Evolutionary conservation across 2,797 vertebrate genomes (phyloP), one percentile per base, ranked within the genome.

Genomic region (Chelmon rostratus): DNA sequence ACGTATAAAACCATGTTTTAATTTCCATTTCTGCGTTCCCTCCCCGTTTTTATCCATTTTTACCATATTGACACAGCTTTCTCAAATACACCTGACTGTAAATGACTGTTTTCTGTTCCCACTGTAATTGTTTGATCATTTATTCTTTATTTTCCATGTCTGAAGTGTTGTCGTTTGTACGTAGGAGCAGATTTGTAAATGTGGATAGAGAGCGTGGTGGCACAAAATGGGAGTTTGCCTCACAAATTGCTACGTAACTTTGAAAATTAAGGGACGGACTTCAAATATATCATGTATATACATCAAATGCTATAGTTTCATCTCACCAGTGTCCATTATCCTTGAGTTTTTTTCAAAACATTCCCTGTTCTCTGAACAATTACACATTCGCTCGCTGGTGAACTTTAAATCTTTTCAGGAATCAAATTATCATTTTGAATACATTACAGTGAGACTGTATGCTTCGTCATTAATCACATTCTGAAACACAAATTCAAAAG

Each of bases 61-160:
- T 80, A 82, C 86, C 73, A 61, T 67, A 80, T 79, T 89, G 78
- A 92, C 83, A 68, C 87, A 73, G 86, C 88, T 93, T 90, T 93
- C 82, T 93, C 78, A 73, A 80, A 82, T 87, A 82, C 86, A 90
- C 73, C 85, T 68, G 79, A 92, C 84, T 92, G 90, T 93, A 94
- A 93, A 92, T 91, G 71, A 91, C 87, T 80, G 80, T 85, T 82
- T 86, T 80, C 73, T 90, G 53, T 88, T 86, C 59, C 91, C 59
- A 73, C 64, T 88, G 81, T 91, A 87, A 92, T 89, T 88, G 79
- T 90, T 73, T 85, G 68, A 88, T 90, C 81, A 87, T 86, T 88
- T 86, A 83, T 73, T 85, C 46, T 71, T 85, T 83, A 53, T 79
- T 85, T 84, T 89, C 72, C 52, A 74, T 86, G 76, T 91, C 57